phyloP scores from a whole-genome alignment of 2,797 vertebrate species.

The Esox masquinongy region DNA sequence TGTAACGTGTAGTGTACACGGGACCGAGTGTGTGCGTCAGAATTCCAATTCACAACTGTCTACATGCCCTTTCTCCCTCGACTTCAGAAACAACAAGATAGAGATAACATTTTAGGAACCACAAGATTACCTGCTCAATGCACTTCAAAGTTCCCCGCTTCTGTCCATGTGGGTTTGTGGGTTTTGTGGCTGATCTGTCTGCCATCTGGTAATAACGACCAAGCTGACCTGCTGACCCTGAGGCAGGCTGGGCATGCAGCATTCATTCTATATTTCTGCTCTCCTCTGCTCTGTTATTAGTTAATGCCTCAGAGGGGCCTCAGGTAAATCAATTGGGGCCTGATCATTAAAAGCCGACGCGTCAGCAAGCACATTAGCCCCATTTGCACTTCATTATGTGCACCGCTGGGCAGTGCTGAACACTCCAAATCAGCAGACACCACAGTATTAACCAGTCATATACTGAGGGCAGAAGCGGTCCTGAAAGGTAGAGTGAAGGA shows the following conservation, averaged over 20 bases:
- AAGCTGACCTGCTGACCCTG: background rate
- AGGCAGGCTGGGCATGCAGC: slow-evolving; percentile 8
- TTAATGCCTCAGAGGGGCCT: slow-evolving; percentile 50
- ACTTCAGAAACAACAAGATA: background rate
- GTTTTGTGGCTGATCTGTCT: background rate
- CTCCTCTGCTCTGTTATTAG: slow-evolving; percentile 41
- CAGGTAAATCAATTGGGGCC: slow-evolving; percentile 65
- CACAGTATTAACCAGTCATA: background rate
- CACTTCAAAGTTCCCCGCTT: slow-evolving; percentile 8
- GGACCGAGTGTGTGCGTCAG: background rate
- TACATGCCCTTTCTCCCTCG: background rate
- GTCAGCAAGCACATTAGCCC: slow-evolving; percentile 65
- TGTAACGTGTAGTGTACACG: background rate
- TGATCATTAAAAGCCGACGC: slow-evolving; percentile 66
- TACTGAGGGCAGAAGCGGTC: slow-evolving; percentile 24
- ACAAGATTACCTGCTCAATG: background rate
- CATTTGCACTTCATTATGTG: slow-evolving; percentile 71
- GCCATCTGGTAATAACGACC: slow-evolving; percentile 15
- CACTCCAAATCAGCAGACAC: slow-evolving; percentile 48
- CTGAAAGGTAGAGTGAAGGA: slow-evolving; percentile 19
- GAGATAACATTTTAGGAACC: background rate
- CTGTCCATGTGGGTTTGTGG: background rate
- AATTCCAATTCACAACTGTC: background rate
- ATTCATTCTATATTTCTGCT: slow-evolving; percentile 17
- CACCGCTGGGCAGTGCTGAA: slow-evolving; percentile 58